Base-by-base conservation (phyloP, 1,140 invertebrate genomes). In the Melanaphis sacchari region DNA sequence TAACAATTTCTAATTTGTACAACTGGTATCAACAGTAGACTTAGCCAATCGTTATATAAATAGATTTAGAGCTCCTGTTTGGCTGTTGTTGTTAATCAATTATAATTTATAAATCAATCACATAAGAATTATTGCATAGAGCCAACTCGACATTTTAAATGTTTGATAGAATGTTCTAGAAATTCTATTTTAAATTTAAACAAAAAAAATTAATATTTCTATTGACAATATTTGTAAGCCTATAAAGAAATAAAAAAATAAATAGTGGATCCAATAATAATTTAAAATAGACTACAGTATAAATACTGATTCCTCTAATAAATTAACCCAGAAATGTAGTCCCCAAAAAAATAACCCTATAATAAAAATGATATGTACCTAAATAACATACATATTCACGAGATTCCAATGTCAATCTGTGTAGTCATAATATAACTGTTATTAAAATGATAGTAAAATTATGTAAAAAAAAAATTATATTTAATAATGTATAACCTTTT, bases 171-270 rank as follows among this genome's bases (percentile, higher is more conserved):
- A 76, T n/a, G 31, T 76, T 76, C 59, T 76, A 76, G 59, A 76
- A 76, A 76, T 76, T 76, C 31, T 76, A 76, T 76, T 76, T 31
- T n/a, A n/a, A 76, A 76, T 76, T 76, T 76, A n/a, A 76, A 76
- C 11, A 36, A 76, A 76, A 66, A 66, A 76, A n/a, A n/a, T 6
- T 66, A 31, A n/a, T 66, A 18, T 66, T 66, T n/a, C 59, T 66
- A n/a, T 66, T 66, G 59, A 66, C 31, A 66, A 66, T n/a, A 76
- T 76, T n/a, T n/a, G 22, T n/a, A n/a, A 18, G 21, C 15, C 15
- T 6, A 76, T 52, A 59, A 54, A 54, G 26, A 54, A 54, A 54
- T 31, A 59, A 59, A n/a, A 1, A 26, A 26, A 49, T n/a, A 11
- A 66, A 66, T n/a, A 4, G 7, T n/a, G 18, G 15, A 18, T n/a